These are phyloP conservation scores for Galeopterus variegatus DNA, from an alignment of 2,113 vertebrate species.

Conservation along the genomic window DNA sequence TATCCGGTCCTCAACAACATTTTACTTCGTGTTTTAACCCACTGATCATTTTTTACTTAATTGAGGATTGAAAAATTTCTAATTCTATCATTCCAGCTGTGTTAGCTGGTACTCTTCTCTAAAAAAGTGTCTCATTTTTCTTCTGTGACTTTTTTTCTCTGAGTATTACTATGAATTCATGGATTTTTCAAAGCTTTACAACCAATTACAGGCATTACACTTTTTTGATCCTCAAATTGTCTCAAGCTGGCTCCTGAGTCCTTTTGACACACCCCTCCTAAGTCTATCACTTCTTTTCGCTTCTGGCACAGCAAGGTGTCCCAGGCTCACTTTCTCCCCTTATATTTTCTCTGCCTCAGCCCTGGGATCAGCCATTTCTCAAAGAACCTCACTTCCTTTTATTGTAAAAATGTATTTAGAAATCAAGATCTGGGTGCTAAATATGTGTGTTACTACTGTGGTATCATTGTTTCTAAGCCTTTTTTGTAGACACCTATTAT, in stretches of 20 bases:
- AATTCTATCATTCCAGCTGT: background rate
- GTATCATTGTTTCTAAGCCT: background rate
- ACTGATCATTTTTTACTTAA: conserved; percentile 1
- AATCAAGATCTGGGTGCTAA: background rate
- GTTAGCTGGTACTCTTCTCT: background rate
- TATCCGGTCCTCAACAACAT: background rate
- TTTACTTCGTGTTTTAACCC: background rate
- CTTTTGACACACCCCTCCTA: background rate
- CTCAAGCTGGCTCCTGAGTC: background rate
- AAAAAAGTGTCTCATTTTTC: background rate
- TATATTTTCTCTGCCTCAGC: background rate
- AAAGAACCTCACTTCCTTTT: background rate
- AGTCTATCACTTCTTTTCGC: background rate
- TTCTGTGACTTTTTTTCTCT: background rate
- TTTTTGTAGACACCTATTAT: background rate
- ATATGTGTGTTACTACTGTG: background rate
- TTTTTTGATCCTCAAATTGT: background rate
- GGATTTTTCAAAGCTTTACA: background rate
- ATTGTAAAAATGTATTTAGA: background rate
- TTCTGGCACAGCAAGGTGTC: background rate
- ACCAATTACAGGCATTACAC: background rate
- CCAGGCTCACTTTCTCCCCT: background rate
- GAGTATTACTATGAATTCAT: background rate
- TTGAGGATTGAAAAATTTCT: background rate
- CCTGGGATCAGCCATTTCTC: background rate